A percentile compares a stretch with the other conserved stretches of the same genome.
Evolutionary conservation across 1,140 invertebrate genomes (phyloP).

Genomic region (Notospermus geniculatus): DNA sequence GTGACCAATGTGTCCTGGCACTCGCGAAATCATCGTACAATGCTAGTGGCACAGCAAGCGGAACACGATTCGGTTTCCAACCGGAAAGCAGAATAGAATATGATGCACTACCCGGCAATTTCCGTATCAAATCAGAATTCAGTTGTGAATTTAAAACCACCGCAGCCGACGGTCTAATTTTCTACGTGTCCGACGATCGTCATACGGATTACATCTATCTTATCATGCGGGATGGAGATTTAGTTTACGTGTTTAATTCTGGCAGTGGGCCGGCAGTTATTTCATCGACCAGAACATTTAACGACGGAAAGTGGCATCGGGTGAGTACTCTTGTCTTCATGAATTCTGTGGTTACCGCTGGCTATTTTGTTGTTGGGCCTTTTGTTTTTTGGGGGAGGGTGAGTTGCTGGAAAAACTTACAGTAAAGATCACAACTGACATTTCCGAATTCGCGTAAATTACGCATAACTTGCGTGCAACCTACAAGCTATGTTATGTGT

Average conservation of each 20-base stretch:
- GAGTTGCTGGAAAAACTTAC: too few species aligned
- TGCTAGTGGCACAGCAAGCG: slow-evolving; percentile 23
- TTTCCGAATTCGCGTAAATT: too few species aligned
- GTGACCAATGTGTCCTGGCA: slow-evolving; percentile 19
- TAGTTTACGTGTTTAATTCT: slow-evolving; percentile 72
- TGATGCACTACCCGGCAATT: slow-evolving; percentile 57
- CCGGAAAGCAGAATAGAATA: slow-evolving; percentile 65
- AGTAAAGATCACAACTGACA: too few species aligned
- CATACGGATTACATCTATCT: slow-evolving; percentile 77
- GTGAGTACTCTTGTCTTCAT: slow-evolving; percentile 26
- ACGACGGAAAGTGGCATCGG: slow-evolving; percentile 86
- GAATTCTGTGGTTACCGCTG: too few species aligned
- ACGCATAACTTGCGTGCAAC: too few species aligned
- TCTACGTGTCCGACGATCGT: slow-evolving; percentile 70
- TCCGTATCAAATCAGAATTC: slow-evolving; percentile 62
- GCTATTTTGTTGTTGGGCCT: too few species aligned
- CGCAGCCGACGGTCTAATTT: slow-evolving; percentile 75
- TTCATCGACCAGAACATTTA: slow-evolving; percentile 58
- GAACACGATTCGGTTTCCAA: slow-evolving; percentile 56
- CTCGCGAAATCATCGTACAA: slow-evolving; percentile 34
- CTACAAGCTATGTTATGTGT: too few species aligned
- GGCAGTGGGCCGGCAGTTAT: slow-evolving; percentile 68
- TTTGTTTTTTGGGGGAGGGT: too few species aligned
- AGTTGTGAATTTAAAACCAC: slow-evolving; percentile 79
- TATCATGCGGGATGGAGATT: slow-evolving; percentile 73